These are phyloP conservation scores for Cyprinodon brontotheroides DNA, from an alignment of 2,113 vertebrate species.

Conservation along the genomic window DNA sequence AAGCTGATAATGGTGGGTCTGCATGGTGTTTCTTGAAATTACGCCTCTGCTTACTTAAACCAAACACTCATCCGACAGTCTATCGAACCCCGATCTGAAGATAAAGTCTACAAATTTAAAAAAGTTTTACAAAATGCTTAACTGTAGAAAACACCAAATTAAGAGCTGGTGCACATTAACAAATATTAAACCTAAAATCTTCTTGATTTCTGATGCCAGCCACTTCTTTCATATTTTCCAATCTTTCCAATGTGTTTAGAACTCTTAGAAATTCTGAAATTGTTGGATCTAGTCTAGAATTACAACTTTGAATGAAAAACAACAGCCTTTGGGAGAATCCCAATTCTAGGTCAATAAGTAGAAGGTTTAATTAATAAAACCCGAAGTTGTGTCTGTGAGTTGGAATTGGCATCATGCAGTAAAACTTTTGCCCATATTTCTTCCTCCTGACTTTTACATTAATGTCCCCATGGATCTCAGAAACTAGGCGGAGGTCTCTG, in stretches of 20 bases:
- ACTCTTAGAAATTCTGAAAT: background rate
- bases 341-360: background rate
- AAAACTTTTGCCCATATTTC: background rate
- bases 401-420: background rate
- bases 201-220: too few relatives aligned
- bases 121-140: too few relatives aligned
- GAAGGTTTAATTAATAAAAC: background rate
- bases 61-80: background rate
- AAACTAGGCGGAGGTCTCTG: background rate
- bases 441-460: background rate
- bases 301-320: background rate
- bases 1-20: too few relatives aligned
- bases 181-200: too few relatives aligned
- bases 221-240: too few relatives aligned
- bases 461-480: background rate
- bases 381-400: background rate
- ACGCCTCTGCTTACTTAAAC: background rate
- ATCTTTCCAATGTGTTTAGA: too few relatives aligned
- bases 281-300: background rate
- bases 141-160: too few relatives aligned
- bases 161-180: too few relatives aligned
- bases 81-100: background rate
- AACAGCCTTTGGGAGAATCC: background rate
- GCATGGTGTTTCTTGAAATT: too few relatives aligned
- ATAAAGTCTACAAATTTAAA: background rate